These are phyloP conservation scores for Prietella phreatophila DNA, from an alignment of 2,113 vertebrate genomes.

Conservation along the genomic window DNA sequence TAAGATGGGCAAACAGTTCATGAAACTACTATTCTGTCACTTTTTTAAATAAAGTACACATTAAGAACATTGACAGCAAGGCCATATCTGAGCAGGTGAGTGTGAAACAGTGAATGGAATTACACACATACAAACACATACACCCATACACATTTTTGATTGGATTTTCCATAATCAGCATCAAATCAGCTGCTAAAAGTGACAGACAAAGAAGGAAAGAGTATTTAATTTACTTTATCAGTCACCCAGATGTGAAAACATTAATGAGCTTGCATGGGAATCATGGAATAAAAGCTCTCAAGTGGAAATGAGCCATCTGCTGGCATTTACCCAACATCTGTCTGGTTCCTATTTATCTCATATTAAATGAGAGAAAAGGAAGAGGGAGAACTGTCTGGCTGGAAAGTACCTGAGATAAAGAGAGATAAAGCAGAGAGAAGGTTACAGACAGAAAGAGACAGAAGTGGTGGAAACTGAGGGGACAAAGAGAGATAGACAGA, in stretches of 20 bases:
- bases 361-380: not conserved
- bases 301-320: conserved; percentile 40
- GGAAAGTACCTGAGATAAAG: not conserved
- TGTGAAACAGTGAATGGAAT: not conserved
- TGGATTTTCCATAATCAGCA: not conserved
- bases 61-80: not conserved
- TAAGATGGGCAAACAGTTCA: not conserved
- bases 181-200: not conserved
- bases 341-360: conserved; percentile 14
- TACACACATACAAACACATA: not conserved
- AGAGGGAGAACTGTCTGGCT: not conserved
- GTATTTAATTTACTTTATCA: conserved; percentile 30
- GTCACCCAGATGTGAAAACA: conserved; percentile 38
- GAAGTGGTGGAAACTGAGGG: too few relatives aligned
- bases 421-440: not conserved
- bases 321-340: conserved; percentile 47
- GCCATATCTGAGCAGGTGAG: not conserved
- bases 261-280: conserved; percentile 32
- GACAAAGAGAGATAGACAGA: not conserved
- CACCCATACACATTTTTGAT: not conserved
- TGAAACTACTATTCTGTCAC: not conserved
- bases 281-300: conserved; percentile 37
- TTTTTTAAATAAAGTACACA: too few relatives aligned
- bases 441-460: not conserved
- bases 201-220: conserved; percentile 11